Evolutionary conservation across 2,888 invertebrate species (phyloP).

Genomic region (Steinernema scapterisci): DNA sequence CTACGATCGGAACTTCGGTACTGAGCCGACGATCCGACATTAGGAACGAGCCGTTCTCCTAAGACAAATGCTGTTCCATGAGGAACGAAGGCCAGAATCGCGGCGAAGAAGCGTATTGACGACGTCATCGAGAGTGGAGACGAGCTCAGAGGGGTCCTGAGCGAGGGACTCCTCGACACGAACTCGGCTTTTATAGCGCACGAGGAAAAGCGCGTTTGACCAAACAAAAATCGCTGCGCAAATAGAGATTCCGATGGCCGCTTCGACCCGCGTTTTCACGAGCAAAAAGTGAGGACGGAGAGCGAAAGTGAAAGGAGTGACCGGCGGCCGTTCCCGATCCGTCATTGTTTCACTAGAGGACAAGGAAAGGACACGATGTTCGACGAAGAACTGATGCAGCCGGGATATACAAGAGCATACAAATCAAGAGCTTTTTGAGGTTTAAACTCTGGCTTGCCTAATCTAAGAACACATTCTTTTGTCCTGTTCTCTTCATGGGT

Average conservation of each 20-base stretch:
- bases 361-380: no score
- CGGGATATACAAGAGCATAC: no score
- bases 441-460: no score
- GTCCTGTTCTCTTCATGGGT: no score
- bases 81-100: neutral
- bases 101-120: neutral
- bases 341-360: no score
- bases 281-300: neutral
- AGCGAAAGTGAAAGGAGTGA: no score
- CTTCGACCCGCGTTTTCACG: neutral
- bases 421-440: no score
- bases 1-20: slow-evolving; percentile 1
- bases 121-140: slow-evolving; percentile 9
- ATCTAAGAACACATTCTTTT: no score
- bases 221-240: slow-evolving; percentile 18
- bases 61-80: neutral
- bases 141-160: neutral
- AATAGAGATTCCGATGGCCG: slow-evolving; percentile 5
- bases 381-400: no score
- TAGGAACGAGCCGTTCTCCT: neutral
- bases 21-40: slow-evolving; percentile 7
- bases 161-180: neutral
- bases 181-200: neutral
- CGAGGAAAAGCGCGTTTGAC: slow-evolving; percentile 1
- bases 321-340: no score